A percentile compares a stretch with the other conserved stretches of the same genome.
These are phyloP conservation scores for Drosophila ohnishii DNA, from an alignment of 1,140 invertebrate species.

Conservation along the genomic window DNA sequence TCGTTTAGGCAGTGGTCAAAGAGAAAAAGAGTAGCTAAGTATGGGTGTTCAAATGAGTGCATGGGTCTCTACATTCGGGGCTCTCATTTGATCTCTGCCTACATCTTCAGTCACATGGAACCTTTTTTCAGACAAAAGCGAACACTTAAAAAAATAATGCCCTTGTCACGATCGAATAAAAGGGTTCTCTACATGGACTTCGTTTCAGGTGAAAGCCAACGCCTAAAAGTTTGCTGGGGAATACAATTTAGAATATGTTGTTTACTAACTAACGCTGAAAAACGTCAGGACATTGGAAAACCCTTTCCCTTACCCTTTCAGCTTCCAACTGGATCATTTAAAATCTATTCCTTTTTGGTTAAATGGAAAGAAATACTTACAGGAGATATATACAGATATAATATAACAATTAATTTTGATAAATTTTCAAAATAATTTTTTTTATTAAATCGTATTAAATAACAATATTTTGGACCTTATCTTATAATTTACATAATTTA, in stretches of 20 bases:
- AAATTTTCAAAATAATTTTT: too few relatives aligned
- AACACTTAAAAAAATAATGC: slow-evolving; percentile 3
- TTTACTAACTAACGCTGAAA: too few relatives aligned
- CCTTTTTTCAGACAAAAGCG: slow-evolving; percentile 3
- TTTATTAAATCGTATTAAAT: too few relatives aligned
- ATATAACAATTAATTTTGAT: too few relatives aligned
- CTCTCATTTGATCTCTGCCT: slow-evolving; percentile 15
- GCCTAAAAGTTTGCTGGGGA: background rate
- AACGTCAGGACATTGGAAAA: too few relatives aligned
- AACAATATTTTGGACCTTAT: too few relatives aligned
- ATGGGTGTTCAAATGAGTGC: background rate
- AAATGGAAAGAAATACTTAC: too few relatives aligned
- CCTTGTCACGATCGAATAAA: background rate
- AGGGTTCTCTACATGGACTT: background rate
- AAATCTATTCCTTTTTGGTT: too few relatives aligned
- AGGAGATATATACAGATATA: too few relatives aligned
- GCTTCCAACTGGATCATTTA: too few relatives aligned
- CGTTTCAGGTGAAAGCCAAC: background rate
- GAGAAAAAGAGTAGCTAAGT: background rate
- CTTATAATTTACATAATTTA: too few relatives aligned
- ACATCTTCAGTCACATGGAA: slow-evolving; percentile 13
- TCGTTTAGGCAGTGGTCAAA: background rate
- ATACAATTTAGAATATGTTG: background rate
- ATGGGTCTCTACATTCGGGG: background rate
- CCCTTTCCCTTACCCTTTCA: too few relatives aligned